phyloP scores from a whole-genome alignment of 2,888 invertebrate species.

The Agapostemon virescens region DNA sequence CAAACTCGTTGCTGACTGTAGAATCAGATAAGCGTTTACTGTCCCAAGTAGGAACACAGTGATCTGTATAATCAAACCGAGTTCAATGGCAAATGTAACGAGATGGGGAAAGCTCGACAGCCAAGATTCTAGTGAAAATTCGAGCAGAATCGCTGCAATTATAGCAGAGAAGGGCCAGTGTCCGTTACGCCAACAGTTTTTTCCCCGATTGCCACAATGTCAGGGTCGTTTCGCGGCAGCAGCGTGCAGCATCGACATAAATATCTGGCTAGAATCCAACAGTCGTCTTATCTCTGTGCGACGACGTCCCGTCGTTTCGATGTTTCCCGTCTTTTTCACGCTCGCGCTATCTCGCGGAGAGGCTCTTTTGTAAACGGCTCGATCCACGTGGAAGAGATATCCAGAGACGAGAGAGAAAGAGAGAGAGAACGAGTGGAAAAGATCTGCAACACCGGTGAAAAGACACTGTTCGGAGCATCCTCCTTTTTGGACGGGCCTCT shows the following conservation, averaged over 20 bases:
- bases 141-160: not conserved
- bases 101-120: too few species aligned
- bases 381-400: slow-evolving; percentile 30
- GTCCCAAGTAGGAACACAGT: too few species aligned
- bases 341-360: slow-evolving; percentile 15
- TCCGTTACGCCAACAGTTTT: slow-evolving; percentile 1
- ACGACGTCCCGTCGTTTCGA: slow-evolving; percentile 40
- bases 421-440: not conserved
- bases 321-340: slow-evolving; percentile 43
- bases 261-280: slow-evolving; percentile 63
- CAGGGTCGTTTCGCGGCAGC: slow-evolving; percentile 50
- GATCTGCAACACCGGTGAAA: slow-evolving; percentile 1
- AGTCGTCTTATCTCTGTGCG: slow-evolving; percentile 51
- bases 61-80: not conserved
- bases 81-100: not conserved
- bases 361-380: slow-evolving; percentile 13
- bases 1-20: too few species aligned
- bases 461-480: slow-evolving; percentile 16
- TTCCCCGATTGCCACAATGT: slow-evolving; percentile 45
- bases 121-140: not conserved
- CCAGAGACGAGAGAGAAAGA: not conserved
- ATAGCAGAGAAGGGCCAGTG: not conserved
- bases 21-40: not conserved
- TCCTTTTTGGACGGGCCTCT: slow-evolving; percentile 32
- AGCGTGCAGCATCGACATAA: slow-evolving; percentile 54